Evolutionary conservation across 2,888 invertebrate genomes (phyloP).

Genomic region (Sphaerophoria taeniata): DNA sequence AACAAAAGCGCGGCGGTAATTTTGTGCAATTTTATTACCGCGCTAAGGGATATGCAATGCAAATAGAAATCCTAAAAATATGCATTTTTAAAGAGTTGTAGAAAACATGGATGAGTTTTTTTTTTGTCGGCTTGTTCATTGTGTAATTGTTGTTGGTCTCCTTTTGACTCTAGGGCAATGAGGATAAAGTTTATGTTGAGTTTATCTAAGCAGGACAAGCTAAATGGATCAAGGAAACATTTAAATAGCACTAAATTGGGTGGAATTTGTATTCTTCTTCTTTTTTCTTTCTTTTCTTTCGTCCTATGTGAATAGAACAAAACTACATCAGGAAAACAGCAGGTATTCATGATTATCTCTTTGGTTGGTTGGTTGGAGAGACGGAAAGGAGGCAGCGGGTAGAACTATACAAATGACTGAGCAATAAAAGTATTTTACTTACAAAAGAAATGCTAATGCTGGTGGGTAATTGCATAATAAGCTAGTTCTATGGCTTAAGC

Average conservation of each 20-base stretch:
- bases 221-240: conserved; percentile 38
- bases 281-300: not conserved
- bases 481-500: conserved; percentile 17
- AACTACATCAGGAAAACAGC: conserved; percentile 24
- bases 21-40: conserved; percentile 37
- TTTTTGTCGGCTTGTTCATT: not conserved
- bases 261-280: conserved; percentile 28
- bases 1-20: conserved; percentile 59
- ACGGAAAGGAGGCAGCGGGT: not conserved
- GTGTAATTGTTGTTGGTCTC: conserved; percentile 13
- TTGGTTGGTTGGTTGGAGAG: not conserved
- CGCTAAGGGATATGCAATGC: conserved; percentile 8
- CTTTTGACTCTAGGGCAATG: not conserved
- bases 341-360: conserved; percentile 51
- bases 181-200: conserved; percentile 19
- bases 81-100: conserved; percentile 7
- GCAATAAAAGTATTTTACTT: conserved; percentile 33
- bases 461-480: conserved; percentile 33
- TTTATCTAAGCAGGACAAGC: conserved; percentile 31
- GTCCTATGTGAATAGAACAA: not conserved
- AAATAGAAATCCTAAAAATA: conserved; percentile 40
- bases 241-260: conserved; percentile 32
- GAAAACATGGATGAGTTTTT: conserved; percentile 6
- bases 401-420: conserved; percentile 38
- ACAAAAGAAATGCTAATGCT: conserved; percentile 33